These are phyloP conservation scores for Pantherophis guttatus DNA, from an alignment of 2,113 vertebrate species.

Conservation along the genomic window DNA sequence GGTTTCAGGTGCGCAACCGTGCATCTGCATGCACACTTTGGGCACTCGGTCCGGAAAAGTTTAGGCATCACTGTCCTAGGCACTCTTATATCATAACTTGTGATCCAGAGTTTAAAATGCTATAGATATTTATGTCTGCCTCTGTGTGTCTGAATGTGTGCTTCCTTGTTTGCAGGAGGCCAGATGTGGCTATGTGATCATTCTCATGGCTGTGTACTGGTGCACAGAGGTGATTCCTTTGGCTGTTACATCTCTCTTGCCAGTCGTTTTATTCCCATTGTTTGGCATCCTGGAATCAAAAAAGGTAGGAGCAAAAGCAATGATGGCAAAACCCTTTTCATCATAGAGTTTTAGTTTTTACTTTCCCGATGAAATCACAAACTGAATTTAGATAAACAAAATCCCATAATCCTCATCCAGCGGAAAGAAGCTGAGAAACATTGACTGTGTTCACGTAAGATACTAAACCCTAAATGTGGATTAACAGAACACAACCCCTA, in stretches of 20 bases:
- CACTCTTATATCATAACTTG: not conserved
- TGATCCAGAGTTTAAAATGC: not conserved
- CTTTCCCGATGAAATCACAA: not conserved
- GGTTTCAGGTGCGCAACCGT: no score
- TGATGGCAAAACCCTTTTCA: not conserved
- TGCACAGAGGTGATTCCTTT: conserved; percentile 92
- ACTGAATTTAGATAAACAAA: not conserved
- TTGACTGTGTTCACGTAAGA: not conserved
- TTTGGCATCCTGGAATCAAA: conserved; percentile 88
- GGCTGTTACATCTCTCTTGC: conserved; percentile 87
- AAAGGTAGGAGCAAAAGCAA: conserved; percentile 66
- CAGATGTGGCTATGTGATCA: conserved; percentile 85
- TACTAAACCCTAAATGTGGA: not conserved
- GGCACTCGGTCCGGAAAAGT: no score
- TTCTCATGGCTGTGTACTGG: conserved; percentile 94
- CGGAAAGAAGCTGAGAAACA: not conserved
- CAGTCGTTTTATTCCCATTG: conserved; percentile 87
- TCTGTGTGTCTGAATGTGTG: not conserved
- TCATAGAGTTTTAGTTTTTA: not conserved
- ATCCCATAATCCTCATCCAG: not conserved
- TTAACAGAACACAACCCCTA: not conserved
- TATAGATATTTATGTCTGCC: not conserved
- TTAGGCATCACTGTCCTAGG: not conserved
- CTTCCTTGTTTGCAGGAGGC: conserved; percentile 75
- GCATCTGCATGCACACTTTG: no score